A percentile compares a stretch with the other conserved stretches of the same genome.
These are phyloP conservation scores for Pelagia noctiluca DNA, from an alignment of 30 jellyfish, hydroid and myxozoan species.

Conservation along the genomic window DNA sequence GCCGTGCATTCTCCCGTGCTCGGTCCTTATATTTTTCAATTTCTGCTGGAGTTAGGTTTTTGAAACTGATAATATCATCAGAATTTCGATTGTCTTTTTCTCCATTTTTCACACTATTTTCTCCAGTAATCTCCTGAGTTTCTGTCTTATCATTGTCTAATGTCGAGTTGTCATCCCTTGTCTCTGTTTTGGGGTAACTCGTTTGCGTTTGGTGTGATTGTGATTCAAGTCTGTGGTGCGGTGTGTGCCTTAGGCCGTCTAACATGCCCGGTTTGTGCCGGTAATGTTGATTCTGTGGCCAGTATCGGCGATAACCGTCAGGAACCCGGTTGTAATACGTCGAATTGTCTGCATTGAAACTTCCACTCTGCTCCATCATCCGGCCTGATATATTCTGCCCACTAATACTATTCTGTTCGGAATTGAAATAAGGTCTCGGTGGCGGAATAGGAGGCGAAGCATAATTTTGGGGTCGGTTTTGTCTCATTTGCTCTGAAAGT, in stretches of 20 bases:
- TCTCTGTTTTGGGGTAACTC: not conserved
- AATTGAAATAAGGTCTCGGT: no score
- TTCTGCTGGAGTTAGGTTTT: conserved; percentile 26
- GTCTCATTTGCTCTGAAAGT: conserved; percentile 70
- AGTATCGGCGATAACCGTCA: conserved; percentile 23
- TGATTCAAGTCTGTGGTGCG: not conserved
- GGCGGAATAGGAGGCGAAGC: not conserved
- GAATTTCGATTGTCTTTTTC: no score
- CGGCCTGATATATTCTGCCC: no score
- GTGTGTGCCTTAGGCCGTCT: conserved; percentile 50
- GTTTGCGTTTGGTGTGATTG: not conserved
- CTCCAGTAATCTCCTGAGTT: not conserved
- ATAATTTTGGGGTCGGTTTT: conserved; percentile 16
- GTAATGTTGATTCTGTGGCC: conserved; percentile 29
- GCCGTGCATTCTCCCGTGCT: conserved; percentile 38
- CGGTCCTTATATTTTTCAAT: conserved; percentile 22
- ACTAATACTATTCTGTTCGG: no score
- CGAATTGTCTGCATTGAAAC: not conserved
- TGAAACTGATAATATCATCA: not conserved
- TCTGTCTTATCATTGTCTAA: not conserved
- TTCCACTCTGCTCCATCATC: no score
- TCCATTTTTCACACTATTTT: no score
- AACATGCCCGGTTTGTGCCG: conserved; percentile 59
- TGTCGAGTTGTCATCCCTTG: not conserved
- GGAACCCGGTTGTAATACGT: not conserved